Conservation (phyloP, 2,113 vertebrate species). For the Ondatra zibethicus region DNA sequence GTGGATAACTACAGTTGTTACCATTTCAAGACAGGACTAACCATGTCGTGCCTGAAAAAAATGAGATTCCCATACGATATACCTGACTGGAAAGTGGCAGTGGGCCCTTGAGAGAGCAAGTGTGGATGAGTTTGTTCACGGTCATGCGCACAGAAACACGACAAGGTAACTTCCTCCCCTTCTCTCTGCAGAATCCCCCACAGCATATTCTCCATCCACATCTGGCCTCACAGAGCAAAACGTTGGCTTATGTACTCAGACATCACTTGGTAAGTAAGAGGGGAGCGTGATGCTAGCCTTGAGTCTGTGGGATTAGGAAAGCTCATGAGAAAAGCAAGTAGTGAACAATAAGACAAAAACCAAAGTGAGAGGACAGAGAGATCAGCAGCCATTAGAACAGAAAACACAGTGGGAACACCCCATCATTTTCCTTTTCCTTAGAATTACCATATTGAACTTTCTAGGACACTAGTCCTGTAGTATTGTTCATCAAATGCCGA, state of each 20-base stretch:
- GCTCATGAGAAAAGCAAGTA: slow-evolving; percentile 71
- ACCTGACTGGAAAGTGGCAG: not conserved
- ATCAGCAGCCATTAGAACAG: slow-evolving; percentile 48
- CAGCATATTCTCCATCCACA: slow-evolving; percentile 39
- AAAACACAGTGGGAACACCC: too few species aligned
- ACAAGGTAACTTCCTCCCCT: not conserved
- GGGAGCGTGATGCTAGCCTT: slow-evolving; percentile 48
- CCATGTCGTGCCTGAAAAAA: not conserved
- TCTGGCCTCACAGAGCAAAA: slow-evolving; percentile 60
- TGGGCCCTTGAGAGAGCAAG: not conserved
- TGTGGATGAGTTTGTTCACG: too few species aligned
- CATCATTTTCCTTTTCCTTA: slow-evolving; percentile 61
- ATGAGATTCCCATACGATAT: not conserved
- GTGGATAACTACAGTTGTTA: not conserved
- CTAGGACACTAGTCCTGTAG: slow-evolving; percentile 26
- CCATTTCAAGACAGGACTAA: not conserved
- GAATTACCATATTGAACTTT: slow-evolving; percentile 48
- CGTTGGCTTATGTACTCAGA: slow-evolving; percentile 52
- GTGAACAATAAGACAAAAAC: slow-evolving; percentile 68
- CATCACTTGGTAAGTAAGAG: slow-evolving; percentile 49
- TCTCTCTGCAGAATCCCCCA: not conserved
- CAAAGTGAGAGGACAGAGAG: slow-evolving; percentile 58
- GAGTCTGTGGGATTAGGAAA: slow-evolving; percentile 60
- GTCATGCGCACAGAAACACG: not conserved
- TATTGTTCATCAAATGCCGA: slow-evolving; percentile 58